Evolutionary conservation across 2,888 invertebrate genomes (phyloP).

Genomic region (Vanessa cardui): DNA sequence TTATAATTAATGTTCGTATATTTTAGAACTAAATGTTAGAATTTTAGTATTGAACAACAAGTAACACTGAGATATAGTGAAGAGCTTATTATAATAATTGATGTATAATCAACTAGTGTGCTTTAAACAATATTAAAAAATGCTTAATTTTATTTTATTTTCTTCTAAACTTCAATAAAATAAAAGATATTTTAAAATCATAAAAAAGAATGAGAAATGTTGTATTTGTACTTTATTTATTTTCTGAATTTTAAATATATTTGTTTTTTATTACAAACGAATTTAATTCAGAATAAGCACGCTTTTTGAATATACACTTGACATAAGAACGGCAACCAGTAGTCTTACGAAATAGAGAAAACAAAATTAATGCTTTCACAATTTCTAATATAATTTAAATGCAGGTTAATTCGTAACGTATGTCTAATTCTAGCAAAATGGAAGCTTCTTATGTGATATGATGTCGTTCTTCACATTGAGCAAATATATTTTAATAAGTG

Average conservation of each 20-base stretch:
- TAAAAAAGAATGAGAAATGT: background rate
- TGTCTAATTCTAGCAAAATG: slow-evolving; percentile 57
- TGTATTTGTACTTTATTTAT: background rate
- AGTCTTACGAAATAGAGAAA: slow-evolving; percentile 11
- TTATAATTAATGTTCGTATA: background rate
- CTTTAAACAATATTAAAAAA: background rate
- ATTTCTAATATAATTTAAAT: slow-evolving; percentile 31
- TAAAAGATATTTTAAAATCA: background rate
- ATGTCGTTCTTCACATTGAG: slow-evolving; percentile 57
- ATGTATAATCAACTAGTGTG: slow-evolving; percentile 5
- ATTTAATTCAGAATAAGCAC: background rate
- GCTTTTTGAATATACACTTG: background rate
- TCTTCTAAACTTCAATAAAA: background rate
- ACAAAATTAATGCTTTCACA: slow-evolving; percentile 19
- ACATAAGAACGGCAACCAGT: slow-evolving; percentile 1
- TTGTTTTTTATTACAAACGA: background rate
- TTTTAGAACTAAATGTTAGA: slow-evolving; percentile 1
- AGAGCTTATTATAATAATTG: slow-evolving; percentile 9
- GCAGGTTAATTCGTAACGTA: slow-evolving; percentile 34
- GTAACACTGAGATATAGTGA: background rate
- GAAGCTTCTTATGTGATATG: slow-evolving; percentile 62
- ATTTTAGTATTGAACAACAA: background rate
- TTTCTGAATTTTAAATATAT: background rate
- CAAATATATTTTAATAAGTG: slow-evolving; percentile 43
- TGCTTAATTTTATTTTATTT: no score